A percentile compares a stretch with the other conserved stretches of the same genome.
These are phyloP conservation scores for Acipenser oxyrinchus DNA, from an alignment of 2,797 vertebrate genomes.

Conservation along the genomic window DNA sequence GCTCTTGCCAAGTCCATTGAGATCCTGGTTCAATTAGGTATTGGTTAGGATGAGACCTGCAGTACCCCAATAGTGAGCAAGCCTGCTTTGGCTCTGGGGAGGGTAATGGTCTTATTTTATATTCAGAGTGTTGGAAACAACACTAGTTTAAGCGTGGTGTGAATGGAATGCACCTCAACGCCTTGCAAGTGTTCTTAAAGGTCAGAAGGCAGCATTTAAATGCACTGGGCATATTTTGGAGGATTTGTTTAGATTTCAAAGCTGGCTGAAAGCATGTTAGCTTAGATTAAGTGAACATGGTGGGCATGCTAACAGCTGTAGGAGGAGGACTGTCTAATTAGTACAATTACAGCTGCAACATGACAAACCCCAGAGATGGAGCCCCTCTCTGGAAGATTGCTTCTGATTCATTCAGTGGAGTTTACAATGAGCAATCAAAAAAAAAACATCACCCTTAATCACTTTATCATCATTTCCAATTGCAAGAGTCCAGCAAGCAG, in stretches of 20 bases:
- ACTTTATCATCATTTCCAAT: neutral
- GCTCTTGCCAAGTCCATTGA: too few species aligned
- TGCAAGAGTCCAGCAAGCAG: neutral
- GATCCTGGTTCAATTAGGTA: too few species aligned
- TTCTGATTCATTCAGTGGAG: constrained; percentile 11
- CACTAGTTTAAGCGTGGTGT: too few species aligned
- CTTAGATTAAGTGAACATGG: constrained; percentile 2
- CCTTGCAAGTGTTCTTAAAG: too few species aligned
- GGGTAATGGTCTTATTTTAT: too few species aligned
- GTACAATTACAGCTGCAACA: constrained; percentile 15
- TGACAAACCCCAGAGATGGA: constrained; percentile 1
- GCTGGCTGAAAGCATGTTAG: neutral
- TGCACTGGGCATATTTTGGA: neutral
- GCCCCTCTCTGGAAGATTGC: neutral
- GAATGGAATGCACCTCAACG: too few species aligned
- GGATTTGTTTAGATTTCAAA: constrained; percentile 12
- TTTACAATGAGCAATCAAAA: constrained; percentile 15
- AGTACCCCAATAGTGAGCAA: too few species aligned
- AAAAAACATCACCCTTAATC: neutral
- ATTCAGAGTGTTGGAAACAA: too few species aligned
- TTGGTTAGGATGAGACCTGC: too few species aligned
- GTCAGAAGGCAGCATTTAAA: neutral
- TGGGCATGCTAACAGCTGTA: constrained; percentile 5
- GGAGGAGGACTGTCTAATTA: constrained; percentile 14
- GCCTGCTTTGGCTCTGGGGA: too few species aligned